Evolutionary conservation across 2,888 invertebrate species (phyloP).

Genomic region (Drosophila anomelani): DNA sequence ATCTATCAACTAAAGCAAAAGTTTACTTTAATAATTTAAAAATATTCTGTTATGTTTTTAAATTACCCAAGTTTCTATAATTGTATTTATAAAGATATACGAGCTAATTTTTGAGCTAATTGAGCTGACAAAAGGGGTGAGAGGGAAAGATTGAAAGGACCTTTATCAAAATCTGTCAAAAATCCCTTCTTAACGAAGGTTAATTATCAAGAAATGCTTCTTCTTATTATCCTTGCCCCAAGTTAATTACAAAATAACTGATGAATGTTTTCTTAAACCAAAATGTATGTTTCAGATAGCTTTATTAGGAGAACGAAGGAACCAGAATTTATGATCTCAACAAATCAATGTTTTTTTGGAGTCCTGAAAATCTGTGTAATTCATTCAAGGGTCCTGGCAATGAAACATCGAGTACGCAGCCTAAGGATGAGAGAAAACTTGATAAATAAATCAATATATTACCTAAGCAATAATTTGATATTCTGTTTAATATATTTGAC

Average conservation of each 20-base stretch:
- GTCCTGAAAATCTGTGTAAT: conserved; percentile 4
- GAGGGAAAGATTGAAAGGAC: neutral
- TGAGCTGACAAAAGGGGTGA: neutral
- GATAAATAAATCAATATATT: too few species aligned
- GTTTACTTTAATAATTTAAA: neutral
- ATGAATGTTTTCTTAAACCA: conserved; percentile 1
- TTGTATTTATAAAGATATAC: neutral
- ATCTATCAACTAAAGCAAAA: neutral
- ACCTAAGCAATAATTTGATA: neutral
- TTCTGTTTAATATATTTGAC: neutral
- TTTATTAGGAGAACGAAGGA: neutral
- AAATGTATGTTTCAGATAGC: neutral
- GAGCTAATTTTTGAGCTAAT: neutral
- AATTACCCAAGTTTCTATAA: neutral
- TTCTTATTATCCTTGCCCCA: neutral
- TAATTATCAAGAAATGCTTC: neutral
- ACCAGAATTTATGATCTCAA: conserved; percentile 14
- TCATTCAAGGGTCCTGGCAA: conserved; percentile 22
- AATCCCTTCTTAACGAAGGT: neutral
- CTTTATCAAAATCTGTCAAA: conserved; percentile 7
- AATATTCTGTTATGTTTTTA: neutral
- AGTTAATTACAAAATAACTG: conserved; percentile 9
- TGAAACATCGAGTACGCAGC: conserved; percentile 11
- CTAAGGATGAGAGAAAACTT: neutral
- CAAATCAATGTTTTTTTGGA: conserved; percentile 10